Evolutionary conservation across 2,113 vertebrate genomes (phyloP).

Genomic region (Callocephalon fimbriatum): DNA sequence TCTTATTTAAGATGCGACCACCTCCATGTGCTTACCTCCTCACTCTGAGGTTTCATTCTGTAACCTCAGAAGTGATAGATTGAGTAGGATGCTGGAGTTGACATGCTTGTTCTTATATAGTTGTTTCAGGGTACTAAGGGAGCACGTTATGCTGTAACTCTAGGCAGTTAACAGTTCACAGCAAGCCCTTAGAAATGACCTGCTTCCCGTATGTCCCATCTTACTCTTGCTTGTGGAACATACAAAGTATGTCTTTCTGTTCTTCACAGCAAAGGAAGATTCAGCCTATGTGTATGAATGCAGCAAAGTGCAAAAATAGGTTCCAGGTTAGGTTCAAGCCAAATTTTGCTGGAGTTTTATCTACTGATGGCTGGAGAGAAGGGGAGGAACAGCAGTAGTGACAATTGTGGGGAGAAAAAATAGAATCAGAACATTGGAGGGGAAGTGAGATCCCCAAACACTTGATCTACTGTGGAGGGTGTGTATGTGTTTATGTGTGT

Average conservation of each 20-base stretch:
- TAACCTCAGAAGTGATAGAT: not conserved
- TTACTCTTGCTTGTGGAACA: not conserved
- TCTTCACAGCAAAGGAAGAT: not conserved
- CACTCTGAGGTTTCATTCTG: not conserved
- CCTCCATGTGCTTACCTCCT: not conserved
- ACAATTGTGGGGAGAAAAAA: not conserved
- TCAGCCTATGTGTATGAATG: not conserved
- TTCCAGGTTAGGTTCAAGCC: not conserved
- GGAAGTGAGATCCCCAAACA: not conserved
- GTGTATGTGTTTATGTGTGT: not conserved
- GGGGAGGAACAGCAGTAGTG: not conserved
- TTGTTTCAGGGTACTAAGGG: not conserved
- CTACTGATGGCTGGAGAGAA: not conserved
- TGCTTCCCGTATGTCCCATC: not conserved
- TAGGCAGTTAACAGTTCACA: not conserved
- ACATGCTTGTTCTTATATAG: not conserved
- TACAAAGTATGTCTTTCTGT: not conserved
- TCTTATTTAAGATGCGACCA: not conserved
- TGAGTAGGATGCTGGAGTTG: not conserved
- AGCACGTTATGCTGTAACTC: not conserved
- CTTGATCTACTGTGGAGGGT: not conserved
- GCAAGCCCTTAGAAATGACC: not conserved
- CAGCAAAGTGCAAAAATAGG: not conserved
- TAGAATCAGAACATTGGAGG: not conserved
- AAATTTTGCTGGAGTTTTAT: not conserved